Percentiles rank a stretch among this genome's conserved stretches.
These are phyloP conservation scores for Drosophila paulistorum DNA, from an alignment of 1,140 invertebrate genomes.

Conservation along the genomic window DNA sequence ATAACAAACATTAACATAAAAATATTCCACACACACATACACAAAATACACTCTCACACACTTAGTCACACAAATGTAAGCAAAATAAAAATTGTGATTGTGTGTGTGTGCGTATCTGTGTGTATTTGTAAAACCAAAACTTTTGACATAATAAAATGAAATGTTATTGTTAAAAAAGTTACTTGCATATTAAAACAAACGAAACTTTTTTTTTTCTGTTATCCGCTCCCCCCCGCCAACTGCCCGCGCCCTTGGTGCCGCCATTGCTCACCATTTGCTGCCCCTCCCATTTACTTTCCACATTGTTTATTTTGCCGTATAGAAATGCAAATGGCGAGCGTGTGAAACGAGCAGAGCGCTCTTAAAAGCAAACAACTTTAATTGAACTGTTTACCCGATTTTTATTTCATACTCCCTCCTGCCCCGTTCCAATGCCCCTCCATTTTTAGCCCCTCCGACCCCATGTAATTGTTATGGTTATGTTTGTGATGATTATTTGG, in stretches of 20 bases:
- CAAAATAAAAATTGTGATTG: conserved; percentile 32
- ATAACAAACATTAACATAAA: conserved; percentile 66
- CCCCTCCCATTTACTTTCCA: background rate
- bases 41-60: background rate
- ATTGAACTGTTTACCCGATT: conserved; percentile 82
- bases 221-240: conserved; percentile 6
- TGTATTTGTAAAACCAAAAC: conserved; percentile 73
- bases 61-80: conserved; percentile 19
- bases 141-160: conserved; percentile 83
- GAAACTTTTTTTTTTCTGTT: conserved; percentile 57
- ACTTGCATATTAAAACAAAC: conserved; percentile 81
- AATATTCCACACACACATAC: conserved; percentile 20
- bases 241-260: no score
- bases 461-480: conserved; percentile 80
- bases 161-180: conserved; percentile 81
- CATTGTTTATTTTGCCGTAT: conserved; percentile 52
- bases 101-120: conserved; percentile 32
- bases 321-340: conserved; percentile 76
- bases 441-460: conserved; percentile 8
- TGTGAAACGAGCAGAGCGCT: conserved; percentile 63
- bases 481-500: conserved; percentile 81
- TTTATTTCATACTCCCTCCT: conserved; percentile 65
- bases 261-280: background rate
- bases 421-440: background rate
- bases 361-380: conserved; percentile 77